These are phyloP conservation scores for Elgonia sp. DNA, from an alignment of 2,888 invertebrate species.

Conservation along the genomic window DNA sequence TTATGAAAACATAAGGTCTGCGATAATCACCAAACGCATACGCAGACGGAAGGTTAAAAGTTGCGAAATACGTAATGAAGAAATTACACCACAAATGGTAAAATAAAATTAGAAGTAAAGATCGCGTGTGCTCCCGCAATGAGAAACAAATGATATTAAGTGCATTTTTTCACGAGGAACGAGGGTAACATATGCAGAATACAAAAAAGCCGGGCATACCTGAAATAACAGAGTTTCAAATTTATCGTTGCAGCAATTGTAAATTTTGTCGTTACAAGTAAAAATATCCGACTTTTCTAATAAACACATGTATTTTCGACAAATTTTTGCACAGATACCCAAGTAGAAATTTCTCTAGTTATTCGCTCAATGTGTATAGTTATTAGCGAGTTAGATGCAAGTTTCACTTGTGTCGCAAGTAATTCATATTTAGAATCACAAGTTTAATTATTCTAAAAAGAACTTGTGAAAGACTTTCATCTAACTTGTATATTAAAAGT, in stretches of 20 bases:
- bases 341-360: too few relatives aligned
- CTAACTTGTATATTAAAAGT: too few relatives aligned
- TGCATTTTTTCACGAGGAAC: slow-evolving; percentile 50
- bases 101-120: slow-evolving; percentile 60
- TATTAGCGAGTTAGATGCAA: too few relatives aligned
- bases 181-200: slow-evolving; percentile 60
- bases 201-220: slow-evolving; percentile 55
- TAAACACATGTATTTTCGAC: slow-evolving; percentile 1
- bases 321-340: background rate
- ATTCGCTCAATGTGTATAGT: too few relatives aligned
- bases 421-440: too few relatives aligned
- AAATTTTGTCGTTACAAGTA: slow-evolving; percentile 39
- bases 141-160: slow-evolving; percentile 68
- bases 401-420: too few relatives aligned
- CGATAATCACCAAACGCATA: slow-evolving; percentile 47
- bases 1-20: slow-evolving; percentile 52
- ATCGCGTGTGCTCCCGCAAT: slow-evolving; percentile 57
- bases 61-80: slow-evolving; percentile 65
- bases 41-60: slow-evolving; percentile 47
- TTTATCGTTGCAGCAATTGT: slow-evolving; percentile 61
- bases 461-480: too few relatives aligned
- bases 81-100: slow-evolving; percentile 62
- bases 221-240: slow-evolving; percentile 57
- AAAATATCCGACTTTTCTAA: slow-evolving; percentile 41
- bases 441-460: too few relatives aligned